A percentile compares a stretch with the other conserved stretches of the same genome.
Evolutionary conservation across 64 coral and sea anemone species (phyloP).

Genomic region (Montipora cactus): DNA sequence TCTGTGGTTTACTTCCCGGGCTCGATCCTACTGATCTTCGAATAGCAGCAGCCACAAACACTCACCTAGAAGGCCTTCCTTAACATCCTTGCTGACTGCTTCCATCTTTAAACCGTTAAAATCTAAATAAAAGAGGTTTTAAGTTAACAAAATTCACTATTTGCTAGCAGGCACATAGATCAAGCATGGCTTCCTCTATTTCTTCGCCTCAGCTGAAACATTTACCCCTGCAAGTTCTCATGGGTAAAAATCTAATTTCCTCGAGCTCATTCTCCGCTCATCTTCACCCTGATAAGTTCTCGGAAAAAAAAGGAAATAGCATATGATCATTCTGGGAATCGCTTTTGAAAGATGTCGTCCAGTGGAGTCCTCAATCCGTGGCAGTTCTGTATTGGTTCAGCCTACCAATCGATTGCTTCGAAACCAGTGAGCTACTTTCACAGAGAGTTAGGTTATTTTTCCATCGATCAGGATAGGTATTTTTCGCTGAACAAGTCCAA

Average conservation of each 20-base stretch:
- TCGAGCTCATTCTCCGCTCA: conserved; percentile 5
- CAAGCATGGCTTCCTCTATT: background rate
- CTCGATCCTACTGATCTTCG: background rate
- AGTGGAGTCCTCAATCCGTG: background rate
- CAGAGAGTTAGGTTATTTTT: conserved; percentile 29
- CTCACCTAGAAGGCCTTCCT: conserved; percentile 18
- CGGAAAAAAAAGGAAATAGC: background rate
- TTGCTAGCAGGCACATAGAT: background rate
- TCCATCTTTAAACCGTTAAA: background rate
- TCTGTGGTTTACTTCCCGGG: too few relatives aligned
- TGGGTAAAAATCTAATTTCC: conserved; percentile 6
- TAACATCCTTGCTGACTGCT: conserved; percentile 14
- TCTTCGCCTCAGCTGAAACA: background rate
- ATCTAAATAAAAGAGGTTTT: background rate
- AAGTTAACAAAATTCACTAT: background rate
- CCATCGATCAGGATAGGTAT: conserved; percentile 1
- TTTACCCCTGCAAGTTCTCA: background rate
- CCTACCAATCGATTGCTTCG: background rate
- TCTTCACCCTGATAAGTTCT: background rate
- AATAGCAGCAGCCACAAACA: background rate
- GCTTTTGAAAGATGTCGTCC: conserved; percentile 18
- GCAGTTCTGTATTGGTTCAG: conserved; percentile 6
- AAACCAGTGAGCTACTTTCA: background rate
- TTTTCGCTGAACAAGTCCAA: conserved; percentile 14
- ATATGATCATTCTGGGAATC: background rate